phyloP scores from a whole-genome alignment of 2,113 vertebrate genomes.

The Phylloscopus trochilus region DNA sequence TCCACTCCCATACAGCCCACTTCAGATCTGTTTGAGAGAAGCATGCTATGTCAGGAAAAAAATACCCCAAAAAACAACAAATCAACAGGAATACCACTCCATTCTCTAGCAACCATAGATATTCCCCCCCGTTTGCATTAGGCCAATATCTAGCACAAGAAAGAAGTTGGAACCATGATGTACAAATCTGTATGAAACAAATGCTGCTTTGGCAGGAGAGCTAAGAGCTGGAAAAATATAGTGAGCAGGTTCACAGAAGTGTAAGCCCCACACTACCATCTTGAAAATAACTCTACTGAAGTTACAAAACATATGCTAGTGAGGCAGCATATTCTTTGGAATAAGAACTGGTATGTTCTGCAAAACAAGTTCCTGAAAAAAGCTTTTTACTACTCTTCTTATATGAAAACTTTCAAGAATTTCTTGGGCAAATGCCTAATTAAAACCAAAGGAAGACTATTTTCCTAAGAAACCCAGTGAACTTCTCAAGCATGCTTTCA shows the following conservation, averaged over 20 bases:
- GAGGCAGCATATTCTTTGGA: background rate
- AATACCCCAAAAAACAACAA: background rate
- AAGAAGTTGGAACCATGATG: background rate
- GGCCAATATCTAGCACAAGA: background rate
- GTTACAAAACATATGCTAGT: constrained; percentile 34
- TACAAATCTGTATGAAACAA: constrained; percentile 40
- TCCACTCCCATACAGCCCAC: background rate
- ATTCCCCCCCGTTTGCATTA: background rate
- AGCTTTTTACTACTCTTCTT: background rate
- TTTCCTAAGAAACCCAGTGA: background rate
- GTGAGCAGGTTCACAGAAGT: constrained; percentile 41
- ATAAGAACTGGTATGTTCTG: background rate
- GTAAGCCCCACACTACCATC: background rate
- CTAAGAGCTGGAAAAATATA: constrained; percentile 17
- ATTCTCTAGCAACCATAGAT: background rate
- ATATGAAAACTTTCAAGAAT: background rate
- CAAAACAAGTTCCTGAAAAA: background rate
- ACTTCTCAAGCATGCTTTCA: background rate
- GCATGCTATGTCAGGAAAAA: background rate
- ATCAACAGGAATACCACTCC: background rate
- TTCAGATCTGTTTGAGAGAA: background rate
- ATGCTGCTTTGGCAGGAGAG: constrained; percentile 35
- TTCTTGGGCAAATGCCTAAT: background rate
- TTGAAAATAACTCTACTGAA: constrained; percentile 37
- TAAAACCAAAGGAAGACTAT: background rate